Evolutionary conservation across 2,797 vertebrate species (phyloP), one percentile per base, ranked within the genome.

Genomic region (Hylomyscus alleni): DNA sequence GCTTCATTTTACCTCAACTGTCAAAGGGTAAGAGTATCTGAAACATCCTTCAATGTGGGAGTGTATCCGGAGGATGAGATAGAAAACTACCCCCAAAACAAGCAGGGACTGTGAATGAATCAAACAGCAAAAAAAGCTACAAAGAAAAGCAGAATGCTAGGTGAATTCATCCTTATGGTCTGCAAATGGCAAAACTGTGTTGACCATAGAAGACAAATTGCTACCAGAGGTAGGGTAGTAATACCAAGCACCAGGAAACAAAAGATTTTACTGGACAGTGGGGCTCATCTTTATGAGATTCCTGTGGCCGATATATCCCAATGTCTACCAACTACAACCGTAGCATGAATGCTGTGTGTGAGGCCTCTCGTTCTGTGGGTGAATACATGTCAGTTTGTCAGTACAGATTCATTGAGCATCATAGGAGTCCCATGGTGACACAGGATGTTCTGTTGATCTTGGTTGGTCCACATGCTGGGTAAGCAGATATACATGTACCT

Each of bases 311-410:
- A 37, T n/a, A 13, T 17, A 26, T 50, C 0, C 6, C 31, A 52
- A 4, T n/a, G 7, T 37, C 15, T 2, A 15, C 22, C 81, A 24
- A 26, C 60, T 12, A 6, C 10, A 87, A 54, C 7, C 10, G 29
- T 1, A 22, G 37, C 4, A 24, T 40, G 17, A 19, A 15, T 7
- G 13, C 37, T 31, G 34, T 29, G 19, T 22, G 9, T 19, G 29
- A 58, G 17, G 6, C 22, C 26, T 52, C 3, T 0, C n/a, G 20
- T 29, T 34, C 50, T 50, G 0, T 13, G 14, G 26, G 1, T 69
- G 26, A 54, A 2, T 8, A 69, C 2, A 0, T 15, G 12, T 24
- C 19, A 14, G 5, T 20, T 0, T 15, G 17, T 47, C 4, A 24
- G 17, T 2, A 44, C 44, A 50, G 26, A 3, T 17, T 56, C 13